Conservation (phyloP, 2,113 vertebrate genomes). For the Coregonus clupeaformis region DNA sequence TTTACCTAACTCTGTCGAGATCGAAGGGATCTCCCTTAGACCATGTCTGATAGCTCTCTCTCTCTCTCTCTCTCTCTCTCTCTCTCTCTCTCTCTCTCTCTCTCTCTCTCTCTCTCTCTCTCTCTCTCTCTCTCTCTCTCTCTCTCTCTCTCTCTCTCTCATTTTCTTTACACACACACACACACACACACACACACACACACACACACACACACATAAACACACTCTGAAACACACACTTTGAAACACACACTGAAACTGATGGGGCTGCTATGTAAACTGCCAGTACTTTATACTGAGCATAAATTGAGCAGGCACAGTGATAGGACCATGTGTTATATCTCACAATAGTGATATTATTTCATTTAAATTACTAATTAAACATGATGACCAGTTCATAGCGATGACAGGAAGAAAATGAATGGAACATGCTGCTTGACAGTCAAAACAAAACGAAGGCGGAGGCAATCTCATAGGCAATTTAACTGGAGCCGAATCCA, state of each 20-base stretch:
- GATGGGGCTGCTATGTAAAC: slow-evolving; percentile 32
- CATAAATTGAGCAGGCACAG: slow-evolving; percentile 40
- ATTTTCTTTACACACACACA: no score
- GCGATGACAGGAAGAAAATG: slow-evolving; percentile 18
- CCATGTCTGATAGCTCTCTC: no score
- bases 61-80: no score
- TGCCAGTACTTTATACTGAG: slow-evolving; percentile 37
- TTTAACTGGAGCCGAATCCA: slow-evolving; percentile 22
- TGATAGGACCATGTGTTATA: slow-evolving; percentile 23
- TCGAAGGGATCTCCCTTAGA: no score
- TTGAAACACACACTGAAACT: slow-evolving; percentile 24
- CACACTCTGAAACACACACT: background rate
- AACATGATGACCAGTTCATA: slow-evolving; percentile 46
- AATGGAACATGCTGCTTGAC: slow-evolving; percentile 41
- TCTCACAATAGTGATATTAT: slow-evolving; percentile 23
- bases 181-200: background rate
- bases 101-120: no score
- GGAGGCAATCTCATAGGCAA: slow-evolving; percentile 22
- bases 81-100: no score
- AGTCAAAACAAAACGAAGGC: slow-evolving; percentile 39
- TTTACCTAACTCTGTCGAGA: no score
- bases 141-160: no score
- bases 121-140: no score
- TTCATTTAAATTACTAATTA: slow-evolving; percentile 52
- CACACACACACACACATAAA: background rate